phyloP scores from a whole-genome alignment of 2,888 invertebrate genomes.

The Heliconius aoede region DNA sequence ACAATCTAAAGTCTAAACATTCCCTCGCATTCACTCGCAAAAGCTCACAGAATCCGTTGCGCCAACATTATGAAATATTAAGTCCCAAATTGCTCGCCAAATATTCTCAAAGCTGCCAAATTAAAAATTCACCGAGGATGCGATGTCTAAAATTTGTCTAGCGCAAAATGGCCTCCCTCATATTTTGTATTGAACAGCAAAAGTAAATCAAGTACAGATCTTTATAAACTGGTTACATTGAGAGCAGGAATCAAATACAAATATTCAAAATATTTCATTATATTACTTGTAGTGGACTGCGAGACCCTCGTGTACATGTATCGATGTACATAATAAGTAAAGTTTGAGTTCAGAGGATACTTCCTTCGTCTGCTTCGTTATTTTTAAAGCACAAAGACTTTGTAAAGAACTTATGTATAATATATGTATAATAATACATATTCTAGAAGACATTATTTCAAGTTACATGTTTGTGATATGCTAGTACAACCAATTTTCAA shows the following conservation, averaged over 20 bases:
- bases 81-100: slow-evolving; percentile 64
- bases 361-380: slow-evolving; percentile 15
- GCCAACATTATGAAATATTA: slow-evolving; percentile 56
- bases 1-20: slow-evolving; percentile 46
- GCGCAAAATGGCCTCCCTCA: slow-evolving; percentile 47
- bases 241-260: slow-evolving; percentile 71
- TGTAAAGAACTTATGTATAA: neutral
- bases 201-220: slow-evolving; percentile 47
- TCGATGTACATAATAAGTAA: slow-evolving; percentile 40
- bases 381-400: slow-evolving; percentile 23
- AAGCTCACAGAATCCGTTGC: slow-evolving; percentile 52
- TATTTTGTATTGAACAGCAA: slow-evolving; percentile 16
- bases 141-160: slow-evolving; percentile 52
- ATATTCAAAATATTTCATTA: slow-evolving; percentile 80
- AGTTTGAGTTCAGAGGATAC: slow-evolving; percentile 42
- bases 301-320: slow-evolving; percentile 61
- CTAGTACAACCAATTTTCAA: neutral
- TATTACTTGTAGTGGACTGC: slow-evolving; percentile 56
- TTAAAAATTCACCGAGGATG: slow-evolving; percentile 64
- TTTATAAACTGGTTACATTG: slow-evolving; percentile 52
- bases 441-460: neutral
- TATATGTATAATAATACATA: neutral
- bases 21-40: slow-evolving; percentile 42
- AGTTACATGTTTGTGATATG: neutral
- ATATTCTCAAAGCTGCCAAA: slow-evolving; percentile 64